These are phyloP conservation scores for Andrena trimmerana DNA, from an alignment of 2,888 invertebrate species.

Conservation along the genomic window DNA sequence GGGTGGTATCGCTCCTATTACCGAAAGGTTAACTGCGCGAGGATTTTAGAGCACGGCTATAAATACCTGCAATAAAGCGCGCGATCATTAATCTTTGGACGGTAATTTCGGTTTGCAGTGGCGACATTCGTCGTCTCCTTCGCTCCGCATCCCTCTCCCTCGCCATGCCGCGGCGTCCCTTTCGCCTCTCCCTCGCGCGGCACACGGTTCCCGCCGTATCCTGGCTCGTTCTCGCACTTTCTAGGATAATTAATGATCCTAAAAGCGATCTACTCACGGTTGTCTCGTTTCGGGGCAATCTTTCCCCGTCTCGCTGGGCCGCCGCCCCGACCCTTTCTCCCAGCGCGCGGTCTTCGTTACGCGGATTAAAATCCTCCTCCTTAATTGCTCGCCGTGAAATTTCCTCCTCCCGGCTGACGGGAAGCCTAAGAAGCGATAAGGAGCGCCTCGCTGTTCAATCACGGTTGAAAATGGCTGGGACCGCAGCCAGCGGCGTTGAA, in stretches of 20 bases:
- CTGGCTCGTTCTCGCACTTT: constrained; percentile 73
- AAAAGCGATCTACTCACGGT: constrained; percentile 82
- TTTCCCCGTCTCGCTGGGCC: constrained; percentile 70
- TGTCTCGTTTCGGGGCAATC: constrained; percentile 81
- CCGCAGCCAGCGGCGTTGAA: too few species aligned
- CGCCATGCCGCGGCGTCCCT: constrained; percentile 19
- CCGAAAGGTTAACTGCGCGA: constrained; percentile 45
- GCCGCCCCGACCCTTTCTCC: constrained; percentile 33
- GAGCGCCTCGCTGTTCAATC: constrained; percentile 14
- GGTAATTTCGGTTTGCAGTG: constrained; percentile 82
- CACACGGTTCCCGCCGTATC: constrained; percentile 52
- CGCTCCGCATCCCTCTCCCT: constrained; percentile 57
- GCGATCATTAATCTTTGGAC: constrained; percentile 81
- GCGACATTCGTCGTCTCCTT: constrained; percentile 79
- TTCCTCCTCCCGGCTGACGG: too few species aligned
- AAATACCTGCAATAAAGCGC: constrained; percentile 80
- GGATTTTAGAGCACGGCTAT: constrained; percentile 71
- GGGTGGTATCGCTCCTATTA: constrained; percentile 24
- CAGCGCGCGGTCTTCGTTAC: constrained; percentile 13
- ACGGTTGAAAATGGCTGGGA: too few species aligned
- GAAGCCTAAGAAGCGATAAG: neutral
- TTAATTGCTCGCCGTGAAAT: constrained; percentile 11
- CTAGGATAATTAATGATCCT: constrained; percentile 83
- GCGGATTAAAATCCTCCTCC: constrained; percentile 38
- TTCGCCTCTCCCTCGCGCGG: constrained; percentile 32